Conservation (phyloP, 1,140 invertebrate genomes). For the Solenopsis invicta region DNA sequence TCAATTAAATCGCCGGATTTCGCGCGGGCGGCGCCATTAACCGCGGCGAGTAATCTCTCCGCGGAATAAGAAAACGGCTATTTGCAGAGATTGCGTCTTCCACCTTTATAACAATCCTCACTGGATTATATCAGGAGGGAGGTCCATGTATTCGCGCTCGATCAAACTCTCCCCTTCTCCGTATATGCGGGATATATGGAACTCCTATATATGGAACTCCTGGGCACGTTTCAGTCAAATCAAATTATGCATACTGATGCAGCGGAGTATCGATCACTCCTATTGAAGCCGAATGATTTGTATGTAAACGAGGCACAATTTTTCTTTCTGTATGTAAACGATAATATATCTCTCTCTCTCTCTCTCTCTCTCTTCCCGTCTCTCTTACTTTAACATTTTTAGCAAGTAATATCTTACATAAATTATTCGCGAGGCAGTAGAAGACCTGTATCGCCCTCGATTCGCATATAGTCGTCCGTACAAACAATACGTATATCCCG, state of each 20-base stretch:
- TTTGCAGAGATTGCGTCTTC: constrained; percentile 17
- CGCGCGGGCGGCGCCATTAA: constrained; percentile 41
- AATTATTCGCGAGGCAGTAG: constrained; percentile 37
- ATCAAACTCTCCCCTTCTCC: neutral
- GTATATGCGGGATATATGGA: too few species aligned
- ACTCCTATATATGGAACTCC: neutral
- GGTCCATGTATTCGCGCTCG: neutral
- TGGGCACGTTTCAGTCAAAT: neutral
- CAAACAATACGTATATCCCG: constrained; percentile 59
- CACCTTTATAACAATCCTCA: neutral
- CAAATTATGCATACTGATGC: constrained; percentile 13
- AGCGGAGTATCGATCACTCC: neutral
- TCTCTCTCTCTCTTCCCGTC: neutral
- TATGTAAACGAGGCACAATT: constrained; percentile 24
- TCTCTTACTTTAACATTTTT: constrained; percentile 19
- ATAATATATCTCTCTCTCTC: neutral
- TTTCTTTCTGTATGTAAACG: constrained; percentile 17
- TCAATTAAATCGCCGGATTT: constrained; percentile 59
- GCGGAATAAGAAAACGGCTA: constrained; percentile 48
- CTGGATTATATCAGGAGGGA: neutral
- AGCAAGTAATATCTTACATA: constrained; percentile 16
- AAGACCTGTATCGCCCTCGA: constrained; percentile 33
- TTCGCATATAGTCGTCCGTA: constrained; percentile 42
- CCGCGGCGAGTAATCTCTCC: constrained; percentile 28
- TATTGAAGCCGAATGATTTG: constrained; percentile 1